Evolutionary conservation across 2,113 vertebrate genomes (phyloP).

Genomic region (Sminthopsis crassicaudata): DNA sequence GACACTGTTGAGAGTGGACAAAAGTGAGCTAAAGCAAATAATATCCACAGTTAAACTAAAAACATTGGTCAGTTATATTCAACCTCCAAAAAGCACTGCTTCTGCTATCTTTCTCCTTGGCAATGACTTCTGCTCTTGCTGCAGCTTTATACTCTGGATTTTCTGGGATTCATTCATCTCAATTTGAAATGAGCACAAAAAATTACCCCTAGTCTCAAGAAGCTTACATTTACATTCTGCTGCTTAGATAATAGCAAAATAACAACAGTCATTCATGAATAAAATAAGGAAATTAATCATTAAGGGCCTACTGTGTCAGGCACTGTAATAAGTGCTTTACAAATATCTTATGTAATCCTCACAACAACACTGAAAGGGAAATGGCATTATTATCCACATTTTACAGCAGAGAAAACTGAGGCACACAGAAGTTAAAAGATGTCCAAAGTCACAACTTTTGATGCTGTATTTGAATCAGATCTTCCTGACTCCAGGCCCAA

Average conservation of each 20-base stretch:
- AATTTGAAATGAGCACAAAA: neutral
- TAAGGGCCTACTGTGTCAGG: neutral
- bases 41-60: neutral
- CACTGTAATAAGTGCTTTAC: neutral
- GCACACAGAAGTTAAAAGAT: neutral
- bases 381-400: neutral
- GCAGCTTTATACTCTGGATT: neutral
- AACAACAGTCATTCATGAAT: no score
- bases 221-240: neutral
- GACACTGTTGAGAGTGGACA: neutral
- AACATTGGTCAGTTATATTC: neutral
- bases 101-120: neutral
- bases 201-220: neutral
- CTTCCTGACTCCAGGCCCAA: neutral
- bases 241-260: neutral
- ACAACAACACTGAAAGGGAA: neutral
- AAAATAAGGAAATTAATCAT: neutral
- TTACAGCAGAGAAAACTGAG: neutral
- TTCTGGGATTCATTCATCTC: neutral
- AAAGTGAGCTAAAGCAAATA: neutral
- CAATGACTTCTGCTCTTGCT: neutral
- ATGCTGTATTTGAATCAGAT: neutral
- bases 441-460: neutral
- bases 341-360: neutral
- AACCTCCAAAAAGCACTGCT: neutral